Base-by-base conservation (phyloP, 2,888 invertebrate species). In the Anarsia innoxiella region DNA sequence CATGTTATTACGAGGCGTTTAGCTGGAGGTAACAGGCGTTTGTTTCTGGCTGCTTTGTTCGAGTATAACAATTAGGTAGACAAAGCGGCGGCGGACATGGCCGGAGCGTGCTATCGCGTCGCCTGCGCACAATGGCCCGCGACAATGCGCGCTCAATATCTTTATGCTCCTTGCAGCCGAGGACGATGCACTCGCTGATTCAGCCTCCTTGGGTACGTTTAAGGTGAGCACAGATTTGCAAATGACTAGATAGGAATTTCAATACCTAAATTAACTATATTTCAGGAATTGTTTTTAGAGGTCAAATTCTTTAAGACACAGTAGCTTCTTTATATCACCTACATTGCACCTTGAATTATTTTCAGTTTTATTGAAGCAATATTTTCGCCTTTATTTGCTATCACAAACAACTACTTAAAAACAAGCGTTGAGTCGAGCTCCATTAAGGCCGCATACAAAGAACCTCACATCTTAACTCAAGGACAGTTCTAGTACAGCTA, bases 141-240 rank as follows among this genome's bases (percentile, higher is more conserved):
- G 57, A 79, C 79, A 80, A 79, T 76, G 73, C 74, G 63, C 64
- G 62, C 72, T 74, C 77, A 74, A 82, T 79, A 77, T 83, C 79
- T 78, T 82, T 79, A 77, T 68, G 68, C 66, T 69, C 65, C 66
- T 72, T 67, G 58, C 65, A 57, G 47, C 66, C 63, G 67, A 66
- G 75, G 74, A 65, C 69, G 72, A 79, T 82, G 82, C 80, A 79
- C 79, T 64, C 70, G 52, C 51, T 62, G 68, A 72, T 70, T 68
- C 64, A 59, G 61, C 62, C 64, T 67, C 64, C 71, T 75, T 76
- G 50, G n/a, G 48, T 58, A 52, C 54, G 56, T 60, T 64, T 60
- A 51, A 56, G 59, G 49, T 46, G 41, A 42, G 37, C 43, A 48
- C 35, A 59, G 58, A 51, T 33, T 42, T 51, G 36, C 12, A 28